These are phyloP conservation scores for Phragmatobia fuliginosa DNA, from an alignment of 2,888 invertebrate genomes.

Conservation along the genomic window DNA sequence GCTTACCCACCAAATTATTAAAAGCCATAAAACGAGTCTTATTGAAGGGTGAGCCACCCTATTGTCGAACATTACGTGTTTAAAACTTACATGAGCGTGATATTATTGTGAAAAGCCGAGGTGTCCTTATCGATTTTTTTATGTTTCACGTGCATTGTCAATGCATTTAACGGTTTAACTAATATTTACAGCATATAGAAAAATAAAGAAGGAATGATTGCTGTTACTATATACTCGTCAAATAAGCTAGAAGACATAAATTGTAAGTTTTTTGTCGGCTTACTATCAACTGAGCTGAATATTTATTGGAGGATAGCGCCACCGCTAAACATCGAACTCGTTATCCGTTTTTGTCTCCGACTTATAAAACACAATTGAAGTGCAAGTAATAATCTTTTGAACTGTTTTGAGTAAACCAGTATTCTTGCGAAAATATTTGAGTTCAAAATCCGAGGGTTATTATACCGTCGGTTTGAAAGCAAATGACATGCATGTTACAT, in stretches of 20 bases:
- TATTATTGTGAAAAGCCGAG: constrained; percentile 78
- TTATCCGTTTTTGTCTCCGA: neutral
- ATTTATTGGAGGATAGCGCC: neutral
- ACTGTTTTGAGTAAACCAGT: neutral
- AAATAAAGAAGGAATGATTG: neutral
- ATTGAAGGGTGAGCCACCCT: constrained; percentile 83
- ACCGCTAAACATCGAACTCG: neutral
- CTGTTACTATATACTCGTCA: neutral
- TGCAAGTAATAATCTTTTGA: neutral
- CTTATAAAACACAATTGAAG: neutral
- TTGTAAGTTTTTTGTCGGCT: neutral
- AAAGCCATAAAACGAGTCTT: constrained; percentile 85
- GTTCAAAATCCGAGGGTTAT: neutral
- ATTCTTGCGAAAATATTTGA: neutral
- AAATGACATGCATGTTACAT: too few relatives aligned
- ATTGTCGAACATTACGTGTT: constrained; percentile 78
- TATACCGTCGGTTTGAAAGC: neutral
- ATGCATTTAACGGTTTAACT: constrained; percentile 22
- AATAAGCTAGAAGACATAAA: neutral
- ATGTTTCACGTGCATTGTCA: constrained; percentile 32
- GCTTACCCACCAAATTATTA: constrained; percentile 84
- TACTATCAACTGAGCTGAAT: neutral
- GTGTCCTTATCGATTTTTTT: constrained; percentile 71
- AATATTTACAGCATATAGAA: neutral
- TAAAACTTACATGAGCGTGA: constrained; percentile 75